A percentile compares a stretch with the other conserved stretches of the same genome.
phyloP scores from a whole-genome alignment of 2,113 vertebrate genomes.

The Spizaetus ornatus region DNA sequence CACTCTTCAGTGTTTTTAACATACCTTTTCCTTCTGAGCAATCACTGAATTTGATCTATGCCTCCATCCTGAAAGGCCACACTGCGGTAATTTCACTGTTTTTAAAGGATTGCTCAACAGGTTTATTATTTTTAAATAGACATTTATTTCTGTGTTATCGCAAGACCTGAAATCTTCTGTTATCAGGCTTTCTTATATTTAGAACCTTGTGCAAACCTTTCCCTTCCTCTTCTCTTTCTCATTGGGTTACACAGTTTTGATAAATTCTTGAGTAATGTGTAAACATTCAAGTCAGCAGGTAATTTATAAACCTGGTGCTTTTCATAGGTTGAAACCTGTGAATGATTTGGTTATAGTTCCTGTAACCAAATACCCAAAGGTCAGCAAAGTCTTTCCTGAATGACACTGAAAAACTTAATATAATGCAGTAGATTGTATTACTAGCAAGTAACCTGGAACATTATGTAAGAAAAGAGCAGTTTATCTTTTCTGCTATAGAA shows the following conservation, averaged over 20 bases:
- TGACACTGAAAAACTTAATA: not conserved
- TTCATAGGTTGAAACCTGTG: not conserved
- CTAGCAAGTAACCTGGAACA: not conserved
- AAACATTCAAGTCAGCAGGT: not conserved
- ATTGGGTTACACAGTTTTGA: not conserved
- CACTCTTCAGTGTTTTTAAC: slow-evolving; percentile 92
- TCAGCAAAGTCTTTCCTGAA: not conserved
- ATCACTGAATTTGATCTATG: slow-evolving; percentile 86
- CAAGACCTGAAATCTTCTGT: not conserved
- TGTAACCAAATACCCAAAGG: not conserved
- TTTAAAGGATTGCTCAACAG: not conserved
- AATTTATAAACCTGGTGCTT: not conserved
- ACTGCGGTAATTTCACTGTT: slow-evolving; percentile 74
- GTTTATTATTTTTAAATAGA: not conserved
- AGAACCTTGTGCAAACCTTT: not conserved
- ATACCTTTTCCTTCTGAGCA: slow-evolving; percentile 85
- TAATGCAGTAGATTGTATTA: not conserved
- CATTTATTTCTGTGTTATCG: not conserved
- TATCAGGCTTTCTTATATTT: not conserved
- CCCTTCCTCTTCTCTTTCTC: not conserved
- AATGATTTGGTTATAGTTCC: not conserved
- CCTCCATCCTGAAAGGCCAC: slow-evolving; percentile 90
- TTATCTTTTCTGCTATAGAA: not conserved
- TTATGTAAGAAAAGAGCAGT: not conserved
- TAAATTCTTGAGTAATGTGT: not conserved